Conservation (phyloP, 2,113 vertebrate species). For the Lota lota region DNA sequence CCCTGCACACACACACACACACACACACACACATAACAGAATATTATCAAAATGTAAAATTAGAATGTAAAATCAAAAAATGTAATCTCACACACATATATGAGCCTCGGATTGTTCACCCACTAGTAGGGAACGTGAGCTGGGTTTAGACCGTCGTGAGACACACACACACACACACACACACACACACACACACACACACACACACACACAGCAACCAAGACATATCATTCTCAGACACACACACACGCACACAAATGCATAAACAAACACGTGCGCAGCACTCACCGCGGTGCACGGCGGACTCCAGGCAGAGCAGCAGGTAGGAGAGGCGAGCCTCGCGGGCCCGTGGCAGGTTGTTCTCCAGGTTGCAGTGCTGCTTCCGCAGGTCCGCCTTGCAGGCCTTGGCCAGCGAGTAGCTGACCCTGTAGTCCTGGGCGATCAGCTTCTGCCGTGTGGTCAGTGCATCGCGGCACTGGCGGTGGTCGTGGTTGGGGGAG, state of each 20-base stretch:
- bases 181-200: background rate
- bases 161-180: conserved; percentile 4
- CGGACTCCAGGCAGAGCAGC: conserved; percentile 91
- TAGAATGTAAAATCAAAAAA: too few relatives aligned
- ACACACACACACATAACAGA: background rate
- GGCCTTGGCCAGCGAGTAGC: conserved; percentile 94
- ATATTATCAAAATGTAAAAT: background rate
- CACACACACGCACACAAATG: background rate
- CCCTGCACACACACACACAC: conserved; percentile 62
- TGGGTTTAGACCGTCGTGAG: background rate
- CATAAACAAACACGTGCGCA: background rate
- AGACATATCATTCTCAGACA: background rate
- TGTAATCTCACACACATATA: too few relatives aligned
- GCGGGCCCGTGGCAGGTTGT: conserved; percentile 86
- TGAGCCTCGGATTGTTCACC: too few relatives aligned
- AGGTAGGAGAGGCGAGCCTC: conserved; percentile 96
- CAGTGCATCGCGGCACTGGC: conserved; percentile 89
- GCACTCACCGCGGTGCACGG: conserved; percentile 86
- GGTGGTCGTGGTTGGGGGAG: background rate
- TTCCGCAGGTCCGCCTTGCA: conserved; percentile 94
- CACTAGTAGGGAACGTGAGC: too few relatives aligned
- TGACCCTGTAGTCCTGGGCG: conserved; percentile 94
- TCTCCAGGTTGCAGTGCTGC: conserved; percentile 90
- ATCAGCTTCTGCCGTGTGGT: conserved; percentile 96
- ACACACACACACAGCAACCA: background rate